Evolutionary conservation across 2,797 vertebrate genomes (phyloP), one percentile per base, ranked within the genome.

Genomic region (Poeciliopsis presidionis): DNA sequence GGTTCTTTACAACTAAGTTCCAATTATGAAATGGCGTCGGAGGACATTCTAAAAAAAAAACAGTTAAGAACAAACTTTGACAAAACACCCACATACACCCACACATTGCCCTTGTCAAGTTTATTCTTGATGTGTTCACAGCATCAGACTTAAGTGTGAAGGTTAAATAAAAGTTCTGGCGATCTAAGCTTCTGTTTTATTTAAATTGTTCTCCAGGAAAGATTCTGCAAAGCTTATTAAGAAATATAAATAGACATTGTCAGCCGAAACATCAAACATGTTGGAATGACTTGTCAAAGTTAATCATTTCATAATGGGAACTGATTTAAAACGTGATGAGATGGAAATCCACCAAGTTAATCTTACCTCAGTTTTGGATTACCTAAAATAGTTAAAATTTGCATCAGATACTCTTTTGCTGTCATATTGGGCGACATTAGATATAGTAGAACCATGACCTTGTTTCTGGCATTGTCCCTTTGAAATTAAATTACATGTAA

Each of bases 131-230:
- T 28, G 25, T 67, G 3, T 57, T 78, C 33, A 55, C 41, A 74
- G 20, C 63, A 49, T 25, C 18, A 33, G 8, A 73, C 6, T 74
- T 16, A 79, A 74, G 51, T 33, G n/a, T 75, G 33, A 20, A 76
- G 20, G n/a, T 25, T n/a, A 69, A 59, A 76, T 86, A 63, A 65
- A 70, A 14, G 79, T 75, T 41, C 55, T 63, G 28, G 2, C 20
- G 30, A 67, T 3, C 0, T 72, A 75, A 33, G 12, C 63, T 43
- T 30, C 33, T 49, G n/a, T 70, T 55, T 73, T 11, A 72, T 70
- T 69, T 77, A 67, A 86, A 51, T 70, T 70, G 63, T 12, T 67
- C 63, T 39, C 14, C 53, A 77, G 18, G 85, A 46, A 76, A 70
- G 25, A 74, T 4, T 79, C 75, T 57, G 36, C 45, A 83, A 78